Base-by-base conservation (phyloP, 2,888 invertebrate species). In the Tuta absoluta region DNA sequence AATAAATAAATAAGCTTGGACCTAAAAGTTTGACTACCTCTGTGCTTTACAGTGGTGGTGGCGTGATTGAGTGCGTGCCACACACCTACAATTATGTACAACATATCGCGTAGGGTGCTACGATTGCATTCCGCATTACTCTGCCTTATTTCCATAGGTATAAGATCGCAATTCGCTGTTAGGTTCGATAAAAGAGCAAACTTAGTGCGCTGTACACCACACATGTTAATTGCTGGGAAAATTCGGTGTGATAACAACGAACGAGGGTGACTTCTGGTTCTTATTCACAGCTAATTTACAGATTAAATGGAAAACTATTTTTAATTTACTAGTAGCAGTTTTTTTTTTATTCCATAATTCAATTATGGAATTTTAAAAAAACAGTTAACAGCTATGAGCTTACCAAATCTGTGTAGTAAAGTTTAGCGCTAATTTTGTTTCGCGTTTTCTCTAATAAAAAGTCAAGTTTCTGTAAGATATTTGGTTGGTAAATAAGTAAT, bases 211-310 rank as follows among this genome's bases (percentile, higher is more conserved):
- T 14, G 24, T 53, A 19, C 19, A 72, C 75, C 75, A 77, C 79
- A 78, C 82, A 83, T 81, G 83, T 85, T 89, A 89, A 87, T 89
- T 86, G 88, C 81, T 86, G 86, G 87, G 86, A 88, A 86, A 84
- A 84, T 62, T 67, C 58, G 45, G 71, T 74, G 73, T 73, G 66
- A 74, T 81, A 84, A 84, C 76, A 75, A 84, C 76, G 74, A 80
- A 75, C 76, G 86, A 84, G 89, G 90, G 88, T 86, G 87, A 83
- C 85, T 85, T 84, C 79, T 82, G 84, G 14, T 53, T 53, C 28
- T 17, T 33, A 56, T 28, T 56, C 56, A 24, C 51, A 48, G 12
- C 23, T 21, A 12, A 21, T 53, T 12, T 24, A 23, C 17, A 53
- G 51, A n/a, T n/a, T 41, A n/a, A n/a, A 8, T n/a, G n/a, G n/a